A percentile compares a stretch with the other conserved stretches of the same genome.
Conservation (phyloP, 2,888 invertebrate species). For the Polydrusus tereticollis region DNA sequence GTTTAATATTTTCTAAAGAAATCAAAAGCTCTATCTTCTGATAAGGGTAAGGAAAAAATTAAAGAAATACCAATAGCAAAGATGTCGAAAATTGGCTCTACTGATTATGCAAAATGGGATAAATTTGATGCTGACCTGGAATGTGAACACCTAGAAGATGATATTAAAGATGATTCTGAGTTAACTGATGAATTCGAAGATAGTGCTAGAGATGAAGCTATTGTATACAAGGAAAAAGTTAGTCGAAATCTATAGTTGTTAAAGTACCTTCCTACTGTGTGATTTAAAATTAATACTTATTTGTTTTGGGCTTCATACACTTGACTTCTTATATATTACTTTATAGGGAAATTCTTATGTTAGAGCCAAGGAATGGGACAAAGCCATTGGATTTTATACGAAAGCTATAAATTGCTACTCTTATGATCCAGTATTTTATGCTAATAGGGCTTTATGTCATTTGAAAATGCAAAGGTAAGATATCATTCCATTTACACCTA, state of each 20-base stretch:
- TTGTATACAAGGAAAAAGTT: conserved; percentile 79
- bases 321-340: conserved; percentile 37
- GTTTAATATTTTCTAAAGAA: conserved; percentile 21
- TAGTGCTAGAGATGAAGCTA: conserved; percentile 73
- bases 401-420: conserved; percentile 88
- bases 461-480: conserved; percentile 84
- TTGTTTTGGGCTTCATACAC: too few relatives aligned
- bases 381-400: conserved; percentile 89
- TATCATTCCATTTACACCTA: neutral
- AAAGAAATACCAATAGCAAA: conserved; percentile 25
- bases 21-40: conserved; percentile 16
- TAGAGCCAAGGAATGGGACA: conserved; percentile 82
- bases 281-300: neutral
- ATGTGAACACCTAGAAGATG: conserved; percentile 74
- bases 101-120: conserved; percentile 82
- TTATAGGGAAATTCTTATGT: conserved; percentile 86
- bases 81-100: conserved; percentile 52
- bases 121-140: conserved; percentile 83
- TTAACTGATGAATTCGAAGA: conserved; percentile 71
- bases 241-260: conserved; percentile 22
- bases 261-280: neutral
- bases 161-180: conserved; percentile 67
- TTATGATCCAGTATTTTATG: conserved; percentile 84
- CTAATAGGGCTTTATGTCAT: conserved; percentile 90
- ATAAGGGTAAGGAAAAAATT: neutral